phyloP scores from a whole-genome alignment of 2,888 invertebrate species.

The Pyralis farinalis region DNA sequence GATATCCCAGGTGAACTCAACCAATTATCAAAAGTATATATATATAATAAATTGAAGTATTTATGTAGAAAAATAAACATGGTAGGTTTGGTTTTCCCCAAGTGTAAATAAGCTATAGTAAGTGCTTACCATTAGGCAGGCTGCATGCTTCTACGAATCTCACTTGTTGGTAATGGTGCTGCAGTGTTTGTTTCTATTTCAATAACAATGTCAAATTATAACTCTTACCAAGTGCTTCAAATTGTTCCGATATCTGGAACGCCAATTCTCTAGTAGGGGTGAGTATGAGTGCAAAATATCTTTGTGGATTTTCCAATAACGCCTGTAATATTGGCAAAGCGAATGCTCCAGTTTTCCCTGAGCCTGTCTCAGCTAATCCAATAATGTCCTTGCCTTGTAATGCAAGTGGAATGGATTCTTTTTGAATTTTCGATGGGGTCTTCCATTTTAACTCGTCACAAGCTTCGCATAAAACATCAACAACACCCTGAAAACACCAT shows the following conservation, averaged over 20 bases:
- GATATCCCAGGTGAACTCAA: too few species aligned
- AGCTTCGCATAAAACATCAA: slow-evolving; percentile 94
- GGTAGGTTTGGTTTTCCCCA: too few species aligned
- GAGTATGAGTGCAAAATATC: slow-evolving; percentile 95
- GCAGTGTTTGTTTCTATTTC: too few species aligned
- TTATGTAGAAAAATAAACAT: too few species aligned
- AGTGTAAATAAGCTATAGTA: too few species aligned
- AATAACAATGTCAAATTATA: too few species aligned
- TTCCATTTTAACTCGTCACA: slow-evolving; percentile 97
- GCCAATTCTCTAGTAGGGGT: slow-evolving; percentile 99
- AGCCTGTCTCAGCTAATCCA: slow-evolving; percentile 90
- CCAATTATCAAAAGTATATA: too few species aligned
- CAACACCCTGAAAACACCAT: slow-evolving; percentile 86
- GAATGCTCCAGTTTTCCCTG: slow-evolving; percentile 98
- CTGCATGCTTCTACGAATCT: too few species aligned
- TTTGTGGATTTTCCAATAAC: slow-evolving; percentile 93
- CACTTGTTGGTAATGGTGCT: too few species aligned
- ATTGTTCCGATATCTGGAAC: slow-evolving; percentile 99
- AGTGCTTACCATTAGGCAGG: too few species aligned
- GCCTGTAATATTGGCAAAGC: slow-evolving; percentile 97
- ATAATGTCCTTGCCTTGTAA: slow-evolving; percentile 88
- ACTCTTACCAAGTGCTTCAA: slow-evolving; percentile 93
- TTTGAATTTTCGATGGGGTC: slow-evolving; percentile 96
- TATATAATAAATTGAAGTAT: too few species aligned
- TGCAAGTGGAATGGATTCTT: slow-evolving; percentile 95